phyloP scores from a whole-genome alignment of 2,113 vertebrate genomes.

The Gallinago undulata region DNA sequence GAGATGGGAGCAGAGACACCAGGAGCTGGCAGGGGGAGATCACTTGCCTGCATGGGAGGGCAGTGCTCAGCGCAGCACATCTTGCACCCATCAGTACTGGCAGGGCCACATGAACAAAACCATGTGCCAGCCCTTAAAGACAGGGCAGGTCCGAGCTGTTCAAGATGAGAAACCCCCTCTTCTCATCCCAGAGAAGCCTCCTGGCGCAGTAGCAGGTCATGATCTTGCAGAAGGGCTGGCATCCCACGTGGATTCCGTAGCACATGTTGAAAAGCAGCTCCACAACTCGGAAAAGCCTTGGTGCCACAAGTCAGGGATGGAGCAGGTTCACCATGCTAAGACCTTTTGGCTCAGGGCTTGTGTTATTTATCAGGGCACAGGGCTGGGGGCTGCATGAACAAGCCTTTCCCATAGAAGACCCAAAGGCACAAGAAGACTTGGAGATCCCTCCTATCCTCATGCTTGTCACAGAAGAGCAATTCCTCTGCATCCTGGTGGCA shows the following conservation, averaged over 20 bases:
- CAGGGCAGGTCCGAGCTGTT: neutral
- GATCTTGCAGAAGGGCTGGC: neutral
- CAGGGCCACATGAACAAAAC: neutral
- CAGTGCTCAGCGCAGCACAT: neutral
- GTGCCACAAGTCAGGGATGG: fast-evolving
- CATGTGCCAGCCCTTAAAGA: neutral
- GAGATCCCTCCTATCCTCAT: neutral
- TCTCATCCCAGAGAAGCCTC: fast-evolving
- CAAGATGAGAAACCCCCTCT: neutral
- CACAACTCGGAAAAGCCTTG: neutral
- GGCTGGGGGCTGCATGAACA: neutral
- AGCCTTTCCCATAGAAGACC: neutral
- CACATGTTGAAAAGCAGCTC: fast-evolving
- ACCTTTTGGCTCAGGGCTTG: neutral
- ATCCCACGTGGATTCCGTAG: fast-evolving
- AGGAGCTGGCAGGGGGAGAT: neutral
- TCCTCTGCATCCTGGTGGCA: neutral
- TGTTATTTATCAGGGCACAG: neutral
- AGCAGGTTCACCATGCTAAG: neutral
- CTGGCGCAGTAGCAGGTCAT: neutral
- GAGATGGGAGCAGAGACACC: neutral
- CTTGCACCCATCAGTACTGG: neutral
- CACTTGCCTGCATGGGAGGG: neutral
- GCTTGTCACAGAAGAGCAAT: neutral
- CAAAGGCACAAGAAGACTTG: neutral